Conservation (phyloP, 2,113 vertebrate species). For the Bufo bufo region DNA sequence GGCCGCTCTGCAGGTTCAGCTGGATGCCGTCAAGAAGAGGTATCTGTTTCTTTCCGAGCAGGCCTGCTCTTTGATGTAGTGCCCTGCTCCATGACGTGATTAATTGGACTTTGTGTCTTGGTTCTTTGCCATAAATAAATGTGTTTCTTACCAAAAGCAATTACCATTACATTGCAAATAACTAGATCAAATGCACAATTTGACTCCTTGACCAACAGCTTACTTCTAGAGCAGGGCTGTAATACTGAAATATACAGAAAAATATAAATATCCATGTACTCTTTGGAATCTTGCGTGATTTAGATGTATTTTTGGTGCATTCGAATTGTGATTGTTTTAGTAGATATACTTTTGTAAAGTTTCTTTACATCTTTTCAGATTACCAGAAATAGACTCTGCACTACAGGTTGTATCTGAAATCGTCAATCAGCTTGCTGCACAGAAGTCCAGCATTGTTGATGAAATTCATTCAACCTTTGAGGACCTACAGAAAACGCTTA, state of each 20-base stretch:
- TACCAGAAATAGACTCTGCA: slow-evolving; percentile 95
- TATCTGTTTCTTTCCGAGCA: slow-evolving; percentile 54
- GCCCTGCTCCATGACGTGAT: background rate
- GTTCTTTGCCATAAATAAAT: background rate
- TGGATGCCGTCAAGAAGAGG: slow-evolving; percentile 93
- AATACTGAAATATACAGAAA: background rate
- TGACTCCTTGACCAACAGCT: background rate
- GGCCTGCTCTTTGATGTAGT: background rate
- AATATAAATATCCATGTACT: background rate
- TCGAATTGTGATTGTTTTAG: too few species aligned
- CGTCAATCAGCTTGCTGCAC: slow-evolving; percentile 90
- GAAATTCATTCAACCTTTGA: slow-evolving; percentile 92
- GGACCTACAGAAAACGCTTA: slow-evolving; percentile 94
- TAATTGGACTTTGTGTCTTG: background rate
- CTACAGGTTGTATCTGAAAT: slow-evolving; percentile 93
- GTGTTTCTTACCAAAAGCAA: background rate
- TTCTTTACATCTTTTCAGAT: slow-evolving; percentile 69
- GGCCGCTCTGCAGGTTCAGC: slow-evolving; percentile 87
- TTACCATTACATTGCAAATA: background rate
- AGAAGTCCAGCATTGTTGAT: slow-evolving; percentile 91
- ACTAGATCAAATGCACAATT: background rate
- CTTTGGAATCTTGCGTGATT: background rate
- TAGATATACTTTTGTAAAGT: too few species aligned
- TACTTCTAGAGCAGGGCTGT: background rate
- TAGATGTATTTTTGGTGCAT: background rate